phyloP scores from a whole-genome alignment of 2,888 invertebrate species.

The Clunio marinus region DNA sequence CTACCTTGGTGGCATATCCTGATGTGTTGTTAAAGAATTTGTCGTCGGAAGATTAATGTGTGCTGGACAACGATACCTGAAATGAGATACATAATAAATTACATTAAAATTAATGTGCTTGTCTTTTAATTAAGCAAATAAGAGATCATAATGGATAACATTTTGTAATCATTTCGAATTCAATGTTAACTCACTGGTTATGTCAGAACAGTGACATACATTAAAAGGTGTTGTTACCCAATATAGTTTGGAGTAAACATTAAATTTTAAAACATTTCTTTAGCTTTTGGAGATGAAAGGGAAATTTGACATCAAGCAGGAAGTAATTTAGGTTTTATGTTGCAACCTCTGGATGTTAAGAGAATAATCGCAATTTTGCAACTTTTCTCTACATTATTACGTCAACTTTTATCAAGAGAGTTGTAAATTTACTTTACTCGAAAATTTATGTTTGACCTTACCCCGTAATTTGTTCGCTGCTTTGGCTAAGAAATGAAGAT shows the following conservation, averaged over 20 bases:
- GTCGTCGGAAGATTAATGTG: conserved; percentile 59
- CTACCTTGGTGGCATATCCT: conserved; percentile 46
- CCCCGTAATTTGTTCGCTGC: conserved; percentile 48
- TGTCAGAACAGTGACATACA: not conserved
- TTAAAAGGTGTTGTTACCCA: not conserved
- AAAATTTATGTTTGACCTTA: conserved; percentile 41
- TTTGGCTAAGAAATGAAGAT: conserved; percentile 48
- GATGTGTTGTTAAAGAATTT: conserved; percentile 57
- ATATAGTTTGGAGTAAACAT: not conserved
- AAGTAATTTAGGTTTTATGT: too few species aligned
- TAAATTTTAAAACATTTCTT: conserved; percentile 1
- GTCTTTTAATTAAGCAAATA: not conserved
- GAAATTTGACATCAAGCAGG: too few species aligned
- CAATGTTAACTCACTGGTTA: not conserved
- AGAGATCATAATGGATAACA: not conserved
- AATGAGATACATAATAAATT: too few species aligned
- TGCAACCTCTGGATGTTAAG: too few species aligned
- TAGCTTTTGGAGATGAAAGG: too few species aligned
- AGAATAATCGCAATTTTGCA: too few species aligned
- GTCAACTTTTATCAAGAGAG: not conserved
- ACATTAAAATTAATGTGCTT: not conserved
- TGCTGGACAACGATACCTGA: conserved; percentile 54
- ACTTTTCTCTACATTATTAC: not conserved
- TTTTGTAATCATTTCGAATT: not conserved
- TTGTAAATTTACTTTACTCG: not conserved